Evolutionary conservation across 2,113 vertebrate genomes (phyloP).

Genomic region (Neolamprologus cancellatus): DNA sequence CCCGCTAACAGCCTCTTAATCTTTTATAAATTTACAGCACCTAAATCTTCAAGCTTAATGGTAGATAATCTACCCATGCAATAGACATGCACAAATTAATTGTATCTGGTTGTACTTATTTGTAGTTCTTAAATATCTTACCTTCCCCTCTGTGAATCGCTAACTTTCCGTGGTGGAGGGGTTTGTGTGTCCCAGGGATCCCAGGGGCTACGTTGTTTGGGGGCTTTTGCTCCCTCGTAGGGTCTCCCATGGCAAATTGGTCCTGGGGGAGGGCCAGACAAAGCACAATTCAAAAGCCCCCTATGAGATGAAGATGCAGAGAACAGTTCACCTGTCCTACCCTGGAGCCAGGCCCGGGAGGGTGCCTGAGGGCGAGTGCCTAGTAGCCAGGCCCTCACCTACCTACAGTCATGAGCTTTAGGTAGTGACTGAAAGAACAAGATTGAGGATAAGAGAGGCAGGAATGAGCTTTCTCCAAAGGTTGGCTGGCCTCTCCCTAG

Average conservation of each 20-base stretch:
- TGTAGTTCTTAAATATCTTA: background rate
- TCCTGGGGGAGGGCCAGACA: background rate
- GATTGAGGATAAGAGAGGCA: background rate
- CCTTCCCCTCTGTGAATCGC: background rate
- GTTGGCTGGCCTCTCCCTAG: background rate
- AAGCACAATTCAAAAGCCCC: background rate
- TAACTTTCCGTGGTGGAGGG: background rate
- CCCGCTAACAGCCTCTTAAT: background rate
- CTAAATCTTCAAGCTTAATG: background rate
- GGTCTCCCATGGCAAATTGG: background rate
- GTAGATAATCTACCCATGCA: background rate
- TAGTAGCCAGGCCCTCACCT: background rate
- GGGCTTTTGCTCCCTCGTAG: background rate
- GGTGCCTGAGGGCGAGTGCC: background rate
- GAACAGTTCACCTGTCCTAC: background rate
- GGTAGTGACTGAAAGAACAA: background rate
- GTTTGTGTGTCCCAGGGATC: background rate
- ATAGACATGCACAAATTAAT: background rate
- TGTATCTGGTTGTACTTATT: background rate
- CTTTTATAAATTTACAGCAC: background rate
- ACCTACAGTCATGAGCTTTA: background rate
- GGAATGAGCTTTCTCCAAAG: background rate
- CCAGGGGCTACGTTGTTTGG: background rate
- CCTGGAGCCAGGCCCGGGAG: background rate
- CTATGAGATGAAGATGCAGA: background rate